phyloP scores from a whole-genome alignment of 2,888 invertebrate genomes.

The Meloe dianella region DNA sequence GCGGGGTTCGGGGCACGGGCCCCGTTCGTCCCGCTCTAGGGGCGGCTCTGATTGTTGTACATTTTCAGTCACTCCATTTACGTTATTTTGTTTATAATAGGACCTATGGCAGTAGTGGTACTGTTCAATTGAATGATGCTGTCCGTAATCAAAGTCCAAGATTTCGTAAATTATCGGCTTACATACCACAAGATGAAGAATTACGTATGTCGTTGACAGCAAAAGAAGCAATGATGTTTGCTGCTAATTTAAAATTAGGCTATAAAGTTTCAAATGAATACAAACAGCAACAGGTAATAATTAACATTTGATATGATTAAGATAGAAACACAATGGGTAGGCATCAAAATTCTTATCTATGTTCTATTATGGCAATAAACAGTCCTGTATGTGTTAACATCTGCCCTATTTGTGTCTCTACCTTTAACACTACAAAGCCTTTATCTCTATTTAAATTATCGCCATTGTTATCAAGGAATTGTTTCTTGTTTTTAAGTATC shows the following conservation, averaged over 20 bases:
- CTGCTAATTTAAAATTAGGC: conserved; percentile 79
- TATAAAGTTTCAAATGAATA: conserved; percentile 70
- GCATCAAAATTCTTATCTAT: too few relatives aligned
- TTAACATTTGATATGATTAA: too few relatives aligned
- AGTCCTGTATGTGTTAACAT: too few relatives aligned
- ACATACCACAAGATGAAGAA: conserved; percentile 82
- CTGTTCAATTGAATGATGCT: conserved; percentile 54
- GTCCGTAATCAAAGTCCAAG: conserved; percentile 77
- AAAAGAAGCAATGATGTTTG: conserved; percentile 76
- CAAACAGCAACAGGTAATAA: conserved; percentile 71
- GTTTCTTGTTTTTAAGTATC: neutral
- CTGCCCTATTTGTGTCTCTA: too few relatives aligned
- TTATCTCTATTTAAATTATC: neutral
- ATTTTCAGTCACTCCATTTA: too few relatives aligned
- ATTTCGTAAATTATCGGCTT: conserved; percentile 80
- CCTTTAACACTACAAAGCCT: too few relatives aligned
- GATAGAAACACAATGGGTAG: too few relatives aligned
- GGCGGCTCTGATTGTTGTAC: too few relatives aligned
- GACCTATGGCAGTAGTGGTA: conserved; percentile 53
- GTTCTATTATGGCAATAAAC: too few relatives aligned
- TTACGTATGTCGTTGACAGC: conserved; percentile 76
- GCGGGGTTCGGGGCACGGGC: too few relatives aligned
- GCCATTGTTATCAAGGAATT: neutral
- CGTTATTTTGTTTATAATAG: conserved; percentile 36
- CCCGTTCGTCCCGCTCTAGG: too few relatives aligned